A percentile compares a stretch with the other conserved stretches of the same genome.
Evolutionary conservation across 2,888 invertebrate genomes (phyloP).

Genomic region (Portevinia maculata): DNA sequence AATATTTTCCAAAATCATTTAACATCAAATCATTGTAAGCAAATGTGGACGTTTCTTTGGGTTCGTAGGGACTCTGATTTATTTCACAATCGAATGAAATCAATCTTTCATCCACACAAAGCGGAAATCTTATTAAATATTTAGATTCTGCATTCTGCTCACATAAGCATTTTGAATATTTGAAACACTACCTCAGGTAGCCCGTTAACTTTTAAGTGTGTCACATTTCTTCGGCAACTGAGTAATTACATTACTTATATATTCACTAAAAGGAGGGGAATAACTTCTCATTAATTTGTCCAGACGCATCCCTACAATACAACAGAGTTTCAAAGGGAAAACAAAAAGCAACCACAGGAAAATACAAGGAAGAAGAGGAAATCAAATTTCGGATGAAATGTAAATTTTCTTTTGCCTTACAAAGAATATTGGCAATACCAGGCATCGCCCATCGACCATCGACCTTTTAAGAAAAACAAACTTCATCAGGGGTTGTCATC

Average conservation of each 20-base stretch:
- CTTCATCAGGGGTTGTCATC: constrained; percentile 20
- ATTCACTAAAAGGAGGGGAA: not conserved
- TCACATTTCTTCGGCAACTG: not conserved
- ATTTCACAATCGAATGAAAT: constrained; percentile 21
- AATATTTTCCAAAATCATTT: not conserved
- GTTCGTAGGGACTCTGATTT: constrained; percentile 31
- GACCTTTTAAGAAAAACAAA: not conserved
- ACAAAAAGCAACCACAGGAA: constrained; percentile 6
- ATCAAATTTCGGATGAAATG: constrained; percentile 68
- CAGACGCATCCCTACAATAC: not conserved
- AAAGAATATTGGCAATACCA: constrained; percentile 59
- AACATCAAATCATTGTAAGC: not conserved
- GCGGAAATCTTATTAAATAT: not conserved
- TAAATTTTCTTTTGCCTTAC: constrained; percentile 45
- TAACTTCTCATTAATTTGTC: constrained; percentile 10
- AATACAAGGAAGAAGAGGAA: constrained; percentile 32
- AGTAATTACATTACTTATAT: constrained; percentile 36
- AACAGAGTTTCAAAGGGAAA: not conserved
- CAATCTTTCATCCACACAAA: constrained; percentile 36
- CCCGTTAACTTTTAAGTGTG: not conserved
- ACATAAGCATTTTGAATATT: constrained; percentile 4
- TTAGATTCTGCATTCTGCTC: constrained; percentile 1
- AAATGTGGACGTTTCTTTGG: constrained; percentile 6
- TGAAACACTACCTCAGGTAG: not conserved
- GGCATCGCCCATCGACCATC: constrained; percentile 11